Conservation (phyloP, 2,888 invertebrate species). For the Sinodicranocentrus sp. region DNA sequence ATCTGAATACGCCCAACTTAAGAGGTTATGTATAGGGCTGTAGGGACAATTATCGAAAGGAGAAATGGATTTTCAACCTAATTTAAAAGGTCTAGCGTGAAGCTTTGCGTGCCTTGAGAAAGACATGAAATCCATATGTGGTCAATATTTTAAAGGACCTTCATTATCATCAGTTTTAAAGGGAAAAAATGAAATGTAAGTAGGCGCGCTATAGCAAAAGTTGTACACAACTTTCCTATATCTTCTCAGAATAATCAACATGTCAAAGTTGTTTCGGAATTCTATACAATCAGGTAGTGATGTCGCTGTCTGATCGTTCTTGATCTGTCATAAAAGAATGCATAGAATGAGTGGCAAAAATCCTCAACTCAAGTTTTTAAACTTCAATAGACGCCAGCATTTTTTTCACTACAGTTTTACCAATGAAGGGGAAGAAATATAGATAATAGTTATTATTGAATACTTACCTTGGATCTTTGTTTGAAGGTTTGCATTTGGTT, state of each 20-base stretch:
- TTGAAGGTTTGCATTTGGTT: neutral
- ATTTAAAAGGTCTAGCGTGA: conserved; percentile 26
- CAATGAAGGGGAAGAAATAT: neutral
- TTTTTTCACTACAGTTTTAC: too few relatives aligned
- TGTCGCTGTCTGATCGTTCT: neutral
- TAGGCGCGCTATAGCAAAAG: neutral
- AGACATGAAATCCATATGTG: conserved; percentile 46
- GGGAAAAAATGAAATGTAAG: conserved; percentile 1
- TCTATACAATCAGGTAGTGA: neutral
- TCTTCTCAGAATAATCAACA: conserved; percentile 8
- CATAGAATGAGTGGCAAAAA: neutral
- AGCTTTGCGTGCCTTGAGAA: conserved; percentile 29
- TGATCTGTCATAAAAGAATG: conserved; percentile 10
- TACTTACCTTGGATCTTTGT: conserved; percentile 2
- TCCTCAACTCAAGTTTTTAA: too few relatives aligned
- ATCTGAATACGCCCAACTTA: conserved; percentile 21
- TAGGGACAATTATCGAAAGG: neutral
- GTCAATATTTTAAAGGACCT: conserved; percentile 40
- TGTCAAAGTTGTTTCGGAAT: neutral
- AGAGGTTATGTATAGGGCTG: neutral
- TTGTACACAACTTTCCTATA: conserved; percentile 6
- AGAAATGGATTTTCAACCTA: conserved; percentile 12
- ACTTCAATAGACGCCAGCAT: too few relatives aligned
- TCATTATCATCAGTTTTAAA: conserved; percentile 12
- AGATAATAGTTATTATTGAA: neutral